These are phyloP conservation scores for Pteronura brasiliensis DNA, from an alignment of 2,113 vertebrate genomes.

Conservation along the genomic window DNA sequence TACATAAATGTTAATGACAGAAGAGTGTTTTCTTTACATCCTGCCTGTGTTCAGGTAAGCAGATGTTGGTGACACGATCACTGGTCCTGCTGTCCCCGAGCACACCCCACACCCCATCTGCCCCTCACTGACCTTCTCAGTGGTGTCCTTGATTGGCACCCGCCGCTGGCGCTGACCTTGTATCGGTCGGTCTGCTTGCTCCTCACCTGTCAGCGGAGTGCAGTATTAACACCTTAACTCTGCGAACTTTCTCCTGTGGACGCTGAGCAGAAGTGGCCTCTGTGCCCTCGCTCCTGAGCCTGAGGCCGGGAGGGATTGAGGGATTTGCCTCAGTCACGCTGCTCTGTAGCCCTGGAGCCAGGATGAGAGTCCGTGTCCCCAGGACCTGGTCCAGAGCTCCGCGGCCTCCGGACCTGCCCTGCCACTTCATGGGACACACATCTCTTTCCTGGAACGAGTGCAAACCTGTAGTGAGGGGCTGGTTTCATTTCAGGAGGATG, in stretches of 20 bases:
- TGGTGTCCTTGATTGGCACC: not conserved
- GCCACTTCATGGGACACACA: not conserved
- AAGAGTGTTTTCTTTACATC: not conserved
- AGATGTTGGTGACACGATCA: fast-evolving
- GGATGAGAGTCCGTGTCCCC: not conserved
- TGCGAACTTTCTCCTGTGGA: not conserved
- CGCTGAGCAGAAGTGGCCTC: not conserved
- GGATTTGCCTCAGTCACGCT: not conserved
- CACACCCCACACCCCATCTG: not conserved
- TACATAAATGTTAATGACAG: not conserved
- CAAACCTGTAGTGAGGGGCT: not conserved
- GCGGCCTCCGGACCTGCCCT: fast-evolving
- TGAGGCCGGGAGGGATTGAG: not conserved
- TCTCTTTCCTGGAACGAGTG: not conserved
- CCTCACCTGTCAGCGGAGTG: not conserved
- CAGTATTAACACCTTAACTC: not conserved
- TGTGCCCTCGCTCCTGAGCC: not conserved
- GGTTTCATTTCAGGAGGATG: not conserved
- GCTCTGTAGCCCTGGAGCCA: slow-evolving; percentile 19
- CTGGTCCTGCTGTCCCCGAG: not conserved
- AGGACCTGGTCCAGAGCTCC: not conserved
- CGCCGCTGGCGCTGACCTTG: not conserved
- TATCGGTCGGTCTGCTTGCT: no score
- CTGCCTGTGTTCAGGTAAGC: not conserved
- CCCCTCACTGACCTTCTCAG: not conserved